These are phyloP conservation scores for Butorides virescens DNA, from an alignment of 2,113 vertebrate genomes.

Conservation along the genomic window DNA sequence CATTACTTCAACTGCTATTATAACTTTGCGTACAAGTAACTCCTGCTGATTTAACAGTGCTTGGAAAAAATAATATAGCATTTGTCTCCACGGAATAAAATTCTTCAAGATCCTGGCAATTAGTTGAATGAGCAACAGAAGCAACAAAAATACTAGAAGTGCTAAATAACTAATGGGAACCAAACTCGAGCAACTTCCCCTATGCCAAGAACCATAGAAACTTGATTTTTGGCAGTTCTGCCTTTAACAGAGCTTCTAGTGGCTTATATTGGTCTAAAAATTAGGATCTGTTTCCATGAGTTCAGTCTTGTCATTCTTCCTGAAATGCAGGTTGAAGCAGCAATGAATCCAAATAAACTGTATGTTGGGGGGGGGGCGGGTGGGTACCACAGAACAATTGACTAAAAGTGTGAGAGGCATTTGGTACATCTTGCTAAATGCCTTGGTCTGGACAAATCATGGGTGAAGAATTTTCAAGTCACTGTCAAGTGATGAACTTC, in stretches of 20 bases:
- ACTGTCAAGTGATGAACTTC: background rate
- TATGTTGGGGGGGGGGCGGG: background rate
- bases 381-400: background rate
- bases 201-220: background rate
- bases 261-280: background rate
- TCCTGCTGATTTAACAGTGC: constrained; percentile 33
- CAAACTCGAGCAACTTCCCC: background rate
- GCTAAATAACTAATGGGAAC: constrained; percentile 20
- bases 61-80: constrained; percentile 32
- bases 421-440: background rate
- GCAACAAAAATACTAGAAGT: constrained; percentile 24
- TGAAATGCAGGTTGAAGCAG: constrained; percentile 4
- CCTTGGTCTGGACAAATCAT: background rate
- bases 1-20: constrained; percentile 6
- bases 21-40: background rate
- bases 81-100: background rate
- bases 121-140: constrained; percentile 38
- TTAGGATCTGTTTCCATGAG: background rate
- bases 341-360: background rate
- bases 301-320: background rate
- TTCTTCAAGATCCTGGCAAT: constrained; percentile 21
- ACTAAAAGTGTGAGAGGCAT: background rate
- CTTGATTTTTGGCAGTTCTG: background rate
- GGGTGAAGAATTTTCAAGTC: background rate
- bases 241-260: background rate